Evolutionary conservation across 2,113 vertebrate species (phyloP), one percentile per base, ranked within the genome.

Genomic region (Notothenia rossii): DNA sequence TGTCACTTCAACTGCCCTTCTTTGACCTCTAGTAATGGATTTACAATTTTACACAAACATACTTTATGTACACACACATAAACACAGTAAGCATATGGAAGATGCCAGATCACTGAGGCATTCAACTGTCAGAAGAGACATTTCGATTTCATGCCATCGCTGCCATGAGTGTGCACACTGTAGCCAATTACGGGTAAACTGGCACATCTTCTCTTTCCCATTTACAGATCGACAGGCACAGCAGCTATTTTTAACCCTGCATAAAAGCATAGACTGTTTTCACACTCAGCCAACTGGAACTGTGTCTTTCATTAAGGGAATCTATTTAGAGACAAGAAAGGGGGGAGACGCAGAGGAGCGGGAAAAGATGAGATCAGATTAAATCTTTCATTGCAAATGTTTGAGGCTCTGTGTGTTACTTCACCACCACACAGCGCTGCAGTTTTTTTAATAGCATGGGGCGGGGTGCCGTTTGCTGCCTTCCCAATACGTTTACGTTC

Each of bases 161-260:
- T 53, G 54, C 63, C 55, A 18, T 53, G 80, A 63, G 64, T 81
- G 73, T 79, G 63, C 83, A 79, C 72, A 60, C 40, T 59, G 54
- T 36, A 53, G 73, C 62, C 90, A 90, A 83, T 91, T 85, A 87
- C 5, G 43, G 71, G 70, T 79, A 83, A 86, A 86, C 80, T 49
- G 18, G 46, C 75, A 63, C 66, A 48, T 89, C 66, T 66, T 80
- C 75, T 72, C 63, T 81, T 72, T 83, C 63, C 36, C 60, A 20
- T 72, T 89, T 81, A 80, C 68, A 92, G 83, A 89, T 86, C 78
- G 65, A 88, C 89, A 85, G 86, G 79, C 73, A 54, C 50, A 20
- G 79, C 70, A 20, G 81, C 85, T 94, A 94, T 93, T 95, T 95
- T 91, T 93, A 92, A 76, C 83, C 63, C 72, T 29, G 79, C 77